Evolutionary conservation across 2,113 vertebrate species (phyloP), one percentile per base, ranked within the genome.

Genomic region (Emydura subglobosa): DNA sequence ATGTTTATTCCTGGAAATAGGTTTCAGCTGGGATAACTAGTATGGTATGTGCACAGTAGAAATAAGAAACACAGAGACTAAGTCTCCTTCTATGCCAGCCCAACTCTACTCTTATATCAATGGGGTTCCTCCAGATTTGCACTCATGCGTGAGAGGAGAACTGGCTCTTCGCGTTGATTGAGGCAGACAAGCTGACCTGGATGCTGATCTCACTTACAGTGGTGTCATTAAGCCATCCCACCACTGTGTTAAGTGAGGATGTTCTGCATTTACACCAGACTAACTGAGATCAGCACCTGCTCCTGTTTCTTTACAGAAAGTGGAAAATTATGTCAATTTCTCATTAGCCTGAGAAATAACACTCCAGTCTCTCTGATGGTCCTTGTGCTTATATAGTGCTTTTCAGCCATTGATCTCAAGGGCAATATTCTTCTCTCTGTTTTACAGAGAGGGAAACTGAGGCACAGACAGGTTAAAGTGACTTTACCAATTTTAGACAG

Each of bases 1-100:
- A n/a, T 9, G 25, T 86, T 0, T 84, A 88, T 94, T 95, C 76
- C 79, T 85, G 74, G 93, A 93, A 89, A 88, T 29, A 55, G 1
- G 19, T 25, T 90, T 89, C 79, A 85, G 82, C 39, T 95, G 80
- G 14, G 34, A 6, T n/a, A n/a, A 92, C 86, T 83, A 61, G 79
- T 54, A 83, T n/a, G 7, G 10, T 22, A 34, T 6, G n/a, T 10
- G 79, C 96, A 42, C 25, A 85, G 83, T 57, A 85, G 83, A 80
- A 92, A 85, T 42, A 74, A 53, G 72, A 91, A 86, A 68, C 9
- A 80, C 0, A 86, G 85, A 21, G 65, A 92, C 21, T 10, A 57
- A 78, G 76, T 80, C 79, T 50, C 34, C 78, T 84, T 61, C 72
- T 12, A 61, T n/a, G 44, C 14, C 79, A 50, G 39, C 5, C 68